Conservation (phyloP, 2,113 vertebrate species). For the Centropus unirufus region DNA sequence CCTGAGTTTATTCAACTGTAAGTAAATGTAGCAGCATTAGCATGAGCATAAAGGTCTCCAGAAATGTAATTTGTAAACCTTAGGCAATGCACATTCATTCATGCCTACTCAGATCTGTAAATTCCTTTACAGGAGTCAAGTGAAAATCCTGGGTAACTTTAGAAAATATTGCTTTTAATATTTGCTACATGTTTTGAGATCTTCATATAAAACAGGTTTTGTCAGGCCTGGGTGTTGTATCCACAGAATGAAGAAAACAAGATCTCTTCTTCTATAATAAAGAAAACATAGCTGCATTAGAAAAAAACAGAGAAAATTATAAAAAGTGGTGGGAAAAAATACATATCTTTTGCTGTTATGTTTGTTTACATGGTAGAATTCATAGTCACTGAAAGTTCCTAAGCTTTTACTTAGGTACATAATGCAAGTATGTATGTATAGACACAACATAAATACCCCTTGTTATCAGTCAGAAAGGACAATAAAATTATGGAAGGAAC, state of each 20-base stretch:
- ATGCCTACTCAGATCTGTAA: background rate
- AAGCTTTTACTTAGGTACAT: background rate
- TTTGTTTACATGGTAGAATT: background rate
- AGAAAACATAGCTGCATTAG: background rate
- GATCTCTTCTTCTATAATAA: background rate
- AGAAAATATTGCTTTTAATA: background rate
- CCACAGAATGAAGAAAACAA: background rate
- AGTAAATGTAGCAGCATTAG: slow-evolving; percentile 8
- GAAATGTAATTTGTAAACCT: background rate
- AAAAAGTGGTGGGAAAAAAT: background rate
- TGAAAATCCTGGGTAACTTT: background rate
- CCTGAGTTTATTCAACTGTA: slow-evolving; percentile 3
- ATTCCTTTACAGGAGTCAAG: background rate
- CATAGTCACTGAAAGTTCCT: background rate
- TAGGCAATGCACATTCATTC: background rate
- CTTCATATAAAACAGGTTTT: background rate
- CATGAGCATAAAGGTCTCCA: background rate
- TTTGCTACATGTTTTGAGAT: background rate
- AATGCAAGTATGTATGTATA: background rate
- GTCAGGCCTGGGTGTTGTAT: background rate
- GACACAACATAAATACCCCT: background rate
- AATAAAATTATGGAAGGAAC: background rate
- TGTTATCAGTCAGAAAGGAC: background rate
- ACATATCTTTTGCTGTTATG: background rate
- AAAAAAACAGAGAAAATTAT: background rate